Percentiles rank a stretch among this genome's conserved stretches.
Evolutionary conservation across 2,797 vertebrate genomes (phyloP).

Genomic region (Siniperca undulata): DNA sequence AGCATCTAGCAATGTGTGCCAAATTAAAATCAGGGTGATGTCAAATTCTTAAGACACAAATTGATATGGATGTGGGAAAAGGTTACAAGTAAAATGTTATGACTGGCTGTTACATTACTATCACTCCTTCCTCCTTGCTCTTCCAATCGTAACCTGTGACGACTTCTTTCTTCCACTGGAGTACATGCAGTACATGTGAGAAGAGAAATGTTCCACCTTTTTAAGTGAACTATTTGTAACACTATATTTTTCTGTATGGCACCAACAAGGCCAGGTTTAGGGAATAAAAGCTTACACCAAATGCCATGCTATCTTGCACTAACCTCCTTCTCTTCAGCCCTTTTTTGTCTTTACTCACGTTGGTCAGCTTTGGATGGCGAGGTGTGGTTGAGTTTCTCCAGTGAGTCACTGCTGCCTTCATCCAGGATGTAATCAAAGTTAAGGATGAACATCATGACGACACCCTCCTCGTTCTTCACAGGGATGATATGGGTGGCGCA

Average conservation of each 20-base stretch:
- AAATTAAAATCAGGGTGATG: background rate
- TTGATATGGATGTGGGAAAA: constrained; percentile 33
- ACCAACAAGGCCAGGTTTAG: background rate
- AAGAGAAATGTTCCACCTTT: background rate
- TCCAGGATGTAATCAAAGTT: constrained; percentile 95
- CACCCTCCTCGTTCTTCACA: constrained; percentile 98
- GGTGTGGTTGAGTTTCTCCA: constrained; percentile 92
- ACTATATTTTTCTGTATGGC: background rate
- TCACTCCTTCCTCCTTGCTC: constrained; percentile 1
- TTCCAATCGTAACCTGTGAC: background rate
- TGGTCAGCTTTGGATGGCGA: constrained; percentile 91
- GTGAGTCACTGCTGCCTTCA: constrained; percentile 88
- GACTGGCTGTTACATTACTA: constrained; percentile 3
- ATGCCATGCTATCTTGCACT: background rate
- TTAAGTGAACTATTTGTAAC: background rate
- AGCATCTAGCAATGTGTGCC: background rate
- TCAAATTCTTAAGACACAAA: constrained; percentile 5
- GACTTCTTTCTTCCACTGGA: background rate
- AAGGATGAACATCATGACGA: constrained; percentile 99
- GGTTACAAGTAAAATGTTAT: constrained; percentile 45
- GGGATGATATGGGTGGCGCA: constrained; percentile 98
- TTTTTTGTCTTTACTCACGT: constrained; percentile 86
- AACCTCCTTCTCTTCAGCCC: background rate
- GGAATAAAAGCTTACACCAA: background rate
- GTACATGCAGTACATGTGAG: background rate